Evolutionary conservation across 2,888 invertebrate species (phyloP).

Genomic region (Pseudeuparius sepicola): DNA sequence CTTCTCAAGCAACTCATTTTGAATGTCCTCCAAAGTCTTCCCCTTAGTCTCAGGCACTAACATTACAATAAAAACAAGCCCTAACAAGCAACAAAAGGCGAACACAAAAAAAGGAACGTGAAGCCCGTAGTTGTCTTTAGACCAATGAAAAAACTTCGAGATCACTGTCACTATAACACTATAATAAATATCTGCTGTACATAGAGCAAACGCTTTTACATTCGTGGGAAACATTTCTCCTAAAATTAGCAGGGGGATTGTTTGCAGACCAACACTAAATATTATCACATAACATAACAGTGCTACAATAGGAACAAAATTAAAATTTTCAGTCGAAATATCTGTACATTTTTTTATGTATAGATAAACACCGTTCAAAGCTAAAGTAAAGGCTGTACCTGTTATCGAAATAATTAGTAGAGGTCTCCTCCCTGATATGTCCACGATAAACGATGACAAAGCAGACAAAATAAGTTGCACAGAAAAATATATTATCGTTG

Average conservation of each 20-base stretch:
- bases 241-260: slow-evolving; percentile 43
- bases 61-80: slow-evolving; percentile 37
- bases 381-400: slow-evolving; percentile 36
- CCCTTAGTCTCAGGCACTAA: slow-evolving; percentile 45
- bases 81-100: slow-evolving; percentile 32
- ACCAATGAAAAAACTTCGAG: slow-evolving; percentile 40
- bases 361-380: slow-evolving; percentile 39
- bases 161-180: slow-evolving; percentile 41
- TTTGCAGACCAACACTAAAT: slow-evolving; percentile 44
- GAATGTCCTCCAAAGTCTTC: slow-evolving; percentile 43
- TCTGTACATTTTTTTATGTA: slow-evolving; percentile 36
- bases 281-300: slow-evolving; percentile 41
- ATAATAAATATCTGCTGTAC: slow-evolving; percentile 44
- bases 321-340: slow-evolving; percentile 33
- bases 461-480: slow-evolving; percentile 49
- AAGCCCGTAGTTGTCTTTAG: slow-evolving; percentile 37
- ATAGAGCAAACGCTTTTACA: slow-evolving; percentile 47
- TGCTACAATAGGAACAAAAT: slow-evolving; percentile 39
- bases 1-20: slow-evolving; percentile 28
- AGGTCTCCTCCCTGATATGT: slow-evolving; percentile 44
- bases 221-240: slow-evolving; percentile 47
- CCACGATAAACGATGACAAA: slow-evolving; percentile 48
- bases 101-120: slow-evolving; percentile 42
- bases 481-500: slow-evolving; percentile 33
- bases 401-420: slow-evolving; percentile 43